These are phyloP conservation scores for Goniozus legneri DNA, from an alignment of 1,140 invertebrate species.

Conservation along the genomic window DNA sequence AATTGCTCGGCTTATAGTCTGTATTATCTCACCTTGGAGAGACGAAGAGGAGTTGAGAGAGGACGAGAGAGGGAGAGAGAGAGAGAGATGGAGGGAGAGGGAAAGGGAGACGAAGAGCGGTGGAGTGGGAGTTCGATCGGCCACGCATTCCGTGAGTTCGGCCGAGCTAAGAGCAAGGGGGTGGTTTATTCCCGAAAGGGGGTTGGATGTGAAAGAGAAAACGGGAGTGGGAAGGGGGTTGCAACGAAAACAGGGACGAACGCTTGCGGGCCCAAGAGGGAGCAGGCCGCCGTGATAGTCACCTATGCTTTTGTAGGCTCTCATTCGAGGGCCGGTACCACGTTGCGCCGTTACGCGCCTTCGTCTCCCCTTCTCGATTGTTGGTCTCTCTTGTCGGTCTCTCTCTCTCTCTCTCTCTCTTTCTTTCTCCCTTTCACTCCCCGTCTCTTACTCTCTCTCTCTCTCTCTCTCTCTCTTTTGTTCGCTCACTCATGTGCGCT, in stretches of 20 bases:
- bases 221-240: slow-evolving; percentile 3
- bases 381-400: slow-evolving; percentile 5
- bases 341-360: slow-evolving; percentile 21
- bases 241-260: too few species aligned
- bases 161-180: not conserved
- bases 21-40: slow-evolving; percentile 50
- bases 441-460: slow-evolving; percentile 8
- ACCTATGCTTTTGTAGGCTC: slow-evolving; percentile 38
- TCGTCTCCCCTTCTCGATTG: slow-evolving; percentile 22
- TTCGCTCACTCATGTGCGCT: too few species aligned
- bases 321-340: slow-evolving; percentile 42
- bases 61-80: not conserved
- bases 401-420: too few species aligned
- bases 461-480: slow-evolving; percentile 9
- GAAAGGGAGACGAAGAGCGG: not conserved
- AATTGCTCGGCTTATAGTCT: slow-evolving; percentile 53
- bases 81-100: slow-evolving; percentile 13
- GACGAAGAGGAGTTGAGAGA: slow-evolving; percentile 5
- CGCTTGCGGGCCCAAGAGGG: not conserved
- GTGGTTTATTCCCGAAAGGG: too few species aligned
- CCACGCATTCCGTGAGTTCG: slow-evolving; percentile 1
- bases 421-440: slow-evolving; percentile 6
- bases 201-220: slow-evolving; percentile 3
- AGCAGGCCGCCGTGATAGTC: slow-evolving; percentile 12
- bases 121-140: not conserved